A percentile compares a stretch with the other conserved stretches of the same genome.
These are phyloP conservation scores for Myotis myotis DNA, from an alignment of 2,797 vertebrate genomes.

Conservation along the genomic window DNA sequence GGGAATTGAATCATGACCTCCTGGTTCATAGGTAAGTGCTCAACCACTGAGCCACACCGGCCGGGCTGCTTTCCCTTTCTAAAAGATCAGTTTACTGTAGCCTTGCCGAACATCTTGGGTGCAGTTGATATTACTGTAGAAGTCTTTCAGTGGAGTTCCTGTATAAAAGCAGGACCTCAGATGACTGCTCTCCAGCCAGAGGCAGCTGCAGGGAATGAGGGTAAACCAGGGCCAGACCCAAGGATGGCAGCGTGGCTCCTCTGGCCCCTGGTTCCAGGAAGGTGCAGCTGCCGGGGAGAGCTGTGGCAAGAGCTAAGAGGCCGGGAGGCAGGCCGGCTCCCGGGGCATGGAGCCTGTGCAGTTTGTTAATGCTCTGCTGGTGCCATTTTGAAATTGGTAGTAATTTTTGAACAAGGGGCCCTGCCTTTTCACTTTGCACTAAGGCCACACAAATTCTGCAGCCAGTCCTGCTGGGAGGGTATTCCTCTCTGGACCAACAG, in stretches of 20 bases:
- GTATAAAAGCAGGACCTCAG: neutral
- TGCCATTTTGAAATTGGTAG: neutral
- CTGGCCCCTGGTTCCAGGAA: neutral
- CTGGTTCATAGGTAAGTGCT: neutral
- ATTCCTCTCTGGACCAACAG: neutral
- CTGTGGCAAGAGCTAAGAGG: neutral
- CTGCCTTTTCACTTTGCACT: neutral
- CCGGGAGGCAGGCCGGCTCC: neutral
- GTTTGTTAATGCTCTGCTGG: neutral
- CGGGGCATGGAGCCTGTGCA: rapidly evolving
- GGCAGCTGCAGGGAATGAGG: neutral
- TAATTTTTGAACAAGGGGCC: neutral
- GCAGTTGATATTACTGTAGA: neutral
- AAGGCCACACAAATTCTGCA: neutral
- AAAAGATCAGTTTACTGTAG: neutral
- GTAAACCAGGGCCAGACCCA: neutral
- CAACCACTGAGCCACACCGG: neutral
- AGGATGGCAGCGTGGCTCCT: neutral
- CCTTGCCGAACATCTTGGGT: neutral
- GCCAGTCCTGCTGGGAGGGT: neutral
- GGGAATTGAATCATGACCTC: no score
- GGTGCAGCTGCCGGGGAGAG: neutral
- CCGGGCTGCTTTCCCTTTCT: neutral
- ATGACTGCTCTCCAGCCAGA: neutral
- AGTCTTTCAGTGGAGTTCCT: neutral